These are phyloP conservation scores for Drosophila saltans DNA, from an alignment of 1,140 invertebrate genomes.

Conservation along the genomic window DNA sequence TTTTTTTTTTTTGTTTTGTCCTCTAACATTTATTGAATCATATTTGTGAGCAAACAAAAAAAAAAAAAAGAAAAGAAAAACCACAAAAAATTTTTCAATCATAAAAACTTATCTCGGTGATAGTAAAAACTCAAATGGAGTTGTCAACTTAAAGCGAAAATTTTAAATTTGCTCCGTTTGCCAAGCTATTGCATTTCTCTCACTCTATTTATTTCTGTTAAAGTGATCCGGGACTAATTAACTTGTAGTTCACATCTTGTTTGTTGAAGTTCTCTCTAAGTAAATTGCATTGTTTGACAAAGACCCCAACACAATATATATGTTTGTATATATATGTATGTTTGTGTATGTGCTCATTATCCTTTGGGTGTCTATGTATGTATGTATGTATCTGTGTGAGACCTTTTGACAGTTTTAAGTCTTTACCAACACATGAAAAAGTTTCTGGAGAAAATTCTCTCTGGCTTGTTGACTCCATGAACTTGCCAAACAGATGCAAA, in stretches of 20 bases:
- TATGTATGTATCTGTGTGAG: constrained; percentile 48
- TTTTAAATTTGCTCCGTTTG: background rate
- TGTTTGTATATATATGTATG: background rate
- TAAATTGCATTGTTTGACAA: constrained; percentile 73
- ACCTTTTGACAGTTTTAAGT: constrained; percentile 67
- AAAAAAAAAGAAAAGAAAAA: background rate
- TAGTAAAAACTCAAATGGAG: background rate
- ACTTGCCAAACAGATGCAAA: constrained; percentile 55
- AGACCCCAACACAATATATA: constrained; percentile 36
- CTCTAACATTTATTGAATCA: constrained; percentile 35
- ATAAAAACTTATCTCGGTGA: constrained; percentile 7
- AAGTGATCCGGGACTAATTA: constrained; percentile 44
- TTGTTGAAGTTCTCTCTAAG: constrained; percentile 45
- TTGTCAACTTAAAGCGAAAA: background rate
- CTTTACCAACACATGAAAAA: constrained; percentile 47
- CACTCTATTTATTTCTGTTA: background rate
- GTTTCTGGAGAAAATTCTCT: constrained; percentile 53
- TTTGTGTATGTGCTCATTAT: no score
- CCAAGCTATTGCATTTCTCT: background rate
- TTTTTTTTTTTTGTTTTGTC: background rate
- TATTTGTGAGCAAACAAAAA: constrained; percentile 10
- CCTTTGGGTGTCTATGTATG: no score
- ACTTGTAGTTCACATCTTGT: constrained; percentile 47
- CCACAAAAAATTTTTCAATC: background rate
- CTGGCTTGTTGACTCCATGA: constrained; percentile 68